Evolutionary conservation across 1,140 invertebrate species (phyloP), one percentile per base, ranked within the genome.

Genomic region (Rhynchophorus ferrugineus): DNA sequence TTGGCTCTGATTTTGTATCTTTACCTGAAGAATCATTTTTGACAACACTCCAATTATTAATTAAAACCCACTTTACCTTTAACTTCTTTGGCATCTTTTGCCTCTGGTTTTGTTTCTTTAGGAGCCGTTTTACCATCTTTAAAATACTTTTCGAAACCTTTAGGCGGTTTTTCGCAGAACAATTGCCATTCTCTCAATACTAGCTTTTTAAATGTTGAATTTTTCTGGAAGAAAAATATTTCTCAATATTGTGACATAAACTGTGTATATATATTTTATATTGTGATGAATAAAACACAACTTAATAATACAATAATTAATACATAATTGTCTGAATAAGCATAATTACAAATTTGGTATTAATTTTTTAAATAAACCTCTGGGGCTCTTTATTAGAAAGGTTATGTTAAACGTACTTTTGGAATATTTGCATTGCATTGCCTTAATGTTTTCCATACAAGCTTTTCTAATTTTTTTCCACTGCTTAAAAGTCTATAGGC

Each of bases 111-210:
- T 56, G 70, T 61, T 56, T 57, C 49, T 44, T 65, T 58, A 54
- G 44, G 13, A 43, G 39, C 24, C 18, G 24, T 20, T 45, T 60
- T 41, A 35, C 54, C 44, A 57, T 68, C 51, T 66, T 84, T 80
- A 61, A 89, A 94, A 69, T 85, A 95, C 62, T 94, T 94, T 69
- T 92, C 91, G 71, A 94, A 95, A 14, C 91, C 91, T 75, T 93
- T 92, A 0, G 90, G 87, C 6, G 84, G 81, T 61, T 85, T 82
- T 55, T 85, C 77, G 63, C 79, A 82, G 57, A 84, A 79, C 43
- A 74, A 55, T 52, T 64, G 71, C 70, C 75, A 79, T 50, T 81
- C 72, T 21, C 74, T 67, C 53, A 77, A 64, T 9, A 79, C 55
- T 9, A 57, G 46, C 35, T 47, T 42, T 55, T 72, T 69, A 39